phyloP scores from a whole-genome alignment of 2,797 vertebrate genomes.

The Fratercula arctica region DNA sequence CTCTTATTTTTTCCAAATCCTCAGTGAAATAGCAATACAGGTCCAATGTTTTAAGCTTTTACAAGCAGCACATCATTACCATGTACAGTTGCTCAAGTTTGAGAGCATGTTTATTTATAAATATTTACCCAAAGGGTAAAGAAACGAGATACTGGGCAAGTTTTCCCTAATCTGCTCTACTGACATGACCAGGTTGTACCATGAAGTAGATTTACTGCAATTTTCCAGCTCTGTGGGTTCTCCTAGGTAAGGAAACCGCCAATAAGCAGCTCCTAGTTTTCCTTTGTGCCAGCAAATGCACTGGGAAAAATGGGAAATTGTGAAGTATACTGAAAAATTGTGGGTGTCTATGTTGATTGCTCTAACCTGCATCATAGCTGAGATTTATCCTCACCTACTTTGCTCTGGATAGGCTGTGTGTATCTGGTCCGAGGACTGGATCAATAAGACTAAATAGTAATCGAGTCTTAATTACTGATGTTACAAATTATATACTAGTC shows the following conservation, averaged over 20 bases:
- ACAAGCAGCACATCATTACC: background rate
- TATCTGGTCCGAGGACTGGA: background rate
- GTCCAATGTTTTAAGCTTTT: background rate
- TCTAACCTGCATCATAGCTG: background rate
- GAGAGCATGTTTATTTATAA: constrained; percentile 3
- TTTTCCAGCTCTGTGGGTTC: background rate
- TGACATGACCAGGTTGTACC: background rate
- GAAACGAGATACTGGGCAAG: background rate
- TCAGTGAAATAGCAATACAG: background rate
- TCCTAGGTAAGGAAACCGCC: background rate
- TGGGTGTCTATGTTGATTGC: background rate
- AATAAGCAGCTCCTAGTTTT: background rate
- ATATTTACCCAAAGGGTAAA: constrained; percentile 7
- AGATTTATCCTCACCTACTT: background rate
- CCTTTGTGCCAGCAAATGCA: background rate
- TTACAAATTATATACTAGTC: background rate
- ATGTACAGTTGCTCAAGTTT: background rate
- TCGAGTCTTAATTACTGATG: background rate
- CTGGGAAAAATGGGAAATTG: background rate
- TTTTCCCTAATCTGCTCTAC: background rate
- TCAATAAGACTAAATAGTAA: background rate
- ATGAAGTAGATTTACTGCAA: background rate
- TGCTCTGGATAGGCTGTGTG: background rate
- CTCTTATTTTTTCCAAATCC: background rate
- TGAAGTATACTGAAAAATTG: background rate